Base-by-base conservation (phyloP, 2,888 invertebrate genomes). In the Polyommatus iphigenia region DNA sequence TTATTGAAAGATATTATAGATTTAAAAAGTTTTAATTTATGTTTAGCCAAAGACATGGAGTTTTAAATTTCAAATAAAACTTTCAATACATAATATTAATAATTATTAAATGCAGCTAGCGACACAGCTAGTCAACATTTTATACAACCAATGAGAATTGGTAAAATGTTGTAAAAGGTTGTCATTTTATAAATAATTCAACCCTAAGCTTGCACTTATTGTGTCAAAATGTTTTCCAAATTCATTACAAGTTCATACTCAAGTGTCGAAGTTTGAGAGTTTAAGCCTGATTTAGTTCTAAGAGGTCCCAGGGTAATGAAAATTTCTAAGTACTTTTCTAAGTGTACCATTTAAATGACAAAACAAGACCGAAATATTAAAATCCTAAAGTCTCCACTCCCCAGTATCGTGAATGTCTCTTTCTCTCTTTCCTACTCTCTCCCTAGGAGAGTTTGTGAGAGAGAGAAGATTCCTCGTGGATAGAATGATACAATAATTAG, bases 171-270 rank as follows among this genome's bases (percentile, higher is more conserved):
- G n/a, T n/a, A 36, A 36, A 36, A 36, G 7, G 36, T 36, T 36
- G 36, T 7, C 36, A 36, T 36, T 36, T 36, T 36, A 36, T 36
- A 7, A 36, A 36, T 46, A 41, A 46, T 13, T 13, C 46, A 13
- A 46, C 10, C 10, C 46, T 10, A 46, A 46, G 18, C 54, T 5
- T 2, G 3, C 13, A 18, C 54, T 54, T 54, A 54, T 54, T 10
- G 46, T 57, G 18, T 20, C 59, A 59, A 59, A 67, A 67, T 67
- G 29, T 67, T 67, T 13, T 13, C 62, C 24, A 67, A 67, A 67
- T 67, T 67, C 18, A 32, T 67, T 67, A 67, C 13, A 18, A 67
- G 29, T 67, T 62, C 2, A 67, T 67, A 67, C 67, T 15, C 67
- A 6, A 62, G 29, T 67, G 15, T 67, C 67, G 7, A 32, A 67